Evolutionary conservation across 2,113 vertebrate species (phyloP).

Genomic region (Cariama cristata): DNA sequence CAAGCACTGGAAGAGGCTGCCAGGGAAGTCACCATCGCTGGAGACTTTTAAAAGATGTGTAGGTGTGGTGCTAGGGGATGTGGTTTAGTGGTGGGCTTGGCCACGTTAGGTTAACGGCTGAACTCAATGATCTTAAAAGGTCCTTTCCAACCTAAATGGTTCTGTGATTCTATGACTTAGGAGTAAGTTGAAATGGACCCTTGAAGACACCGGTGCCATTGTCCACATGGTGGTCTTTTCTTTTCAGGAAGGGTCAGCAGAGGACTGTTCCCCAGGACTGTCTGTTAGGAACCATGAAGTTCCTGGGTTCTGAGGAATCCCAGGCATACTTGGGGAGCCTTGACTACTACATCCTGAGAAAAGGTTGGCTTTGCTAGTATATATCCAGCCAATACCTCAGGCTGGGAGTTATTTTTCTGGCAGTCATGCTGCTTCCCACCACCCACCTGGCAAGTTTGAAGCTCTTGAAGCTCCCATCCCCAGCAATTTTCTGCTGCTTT

Average conservation of each 20-base stretch:
- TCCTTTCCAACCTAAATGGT: no score
- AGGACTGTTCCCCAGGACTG: neutral
- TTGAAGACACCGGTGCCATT: neutral
- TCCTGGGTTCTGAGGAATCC: neutral
- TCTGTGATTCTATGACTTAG: neutral
- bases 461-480: neutral
- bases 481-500: neutral
- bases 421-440: neutral
- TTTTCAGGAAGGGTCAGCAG: neutral
- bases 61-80: no score
- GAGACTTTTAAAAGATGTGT: no score
- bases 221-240: accelerated
- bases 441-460: neutral
- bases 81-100: no score
- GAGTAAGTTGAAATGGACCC: neutral
- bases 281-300: neutral
- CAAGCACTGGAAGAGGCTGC: no score
- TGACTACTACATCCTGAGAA: no score
- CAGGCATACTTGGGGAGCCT: neutral
- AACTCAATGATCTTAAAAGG: no score
- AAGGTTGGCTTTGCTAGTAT: neutral
- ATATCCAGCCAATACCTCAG: neutral
- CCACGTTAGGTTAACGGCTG: no score
- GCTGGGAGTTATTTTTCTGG: neutral
- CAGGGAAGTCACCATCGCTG: no score